Conservation (phyloP, 2,888 invertebrate genomes). For the Spicauda simplicius region DNA sequence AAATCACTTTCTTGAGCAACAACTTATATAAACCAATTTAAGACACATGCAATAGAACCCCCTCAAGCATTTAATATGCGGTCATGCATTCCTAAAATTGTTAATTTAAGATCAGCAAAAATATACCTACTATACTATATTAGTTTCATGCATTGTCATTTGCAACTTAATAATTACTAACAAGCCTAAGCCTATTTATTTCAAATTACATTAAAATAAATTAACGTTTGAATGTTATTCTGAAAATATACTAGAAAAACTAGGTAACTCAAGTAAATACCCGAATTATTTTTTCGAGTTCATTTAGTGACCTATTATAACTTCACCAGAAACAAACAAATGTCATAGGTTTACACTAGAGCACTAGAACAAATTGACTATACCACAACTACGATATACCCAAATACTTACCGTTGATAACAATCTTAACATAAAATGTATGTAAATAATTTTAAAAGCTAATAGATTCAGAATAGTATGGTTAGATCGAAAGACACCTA, state of each 20-base stretch:
- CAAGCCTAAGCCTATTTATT: not conserved
- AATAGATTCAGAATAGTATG: not conserved
- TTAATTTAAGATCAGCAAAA: not conserved
- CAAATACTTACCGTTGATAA: too few species aligned
- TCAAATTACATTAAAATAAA: too few species aligned
- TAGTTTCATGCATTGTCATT: not conserved
- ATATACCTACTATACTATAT: not conserved
- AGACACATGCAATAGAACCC: constrained; percentile 42
- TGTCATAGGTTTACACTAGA: too few species aligned
- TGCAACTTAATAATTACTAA: not conserved
- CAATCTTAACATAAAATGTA: not conserved
- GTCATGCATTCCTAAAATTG: constrained; percentile 18
- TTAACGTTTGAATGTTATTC: too few species aligned
- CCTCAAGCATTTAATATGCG: constrained; percentile 37
- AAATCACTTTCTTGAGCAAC: constrained; percentile 41
- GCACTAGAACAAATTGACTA: too few species aligned
- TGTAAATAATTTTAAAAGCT: not conserved
- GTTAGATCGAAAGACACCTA: too few species aligned
- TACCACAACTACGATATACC: too few species aligned
- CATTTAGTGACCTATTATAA: too few species aligned
- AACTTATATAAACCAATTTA: constrained; percentile 8
- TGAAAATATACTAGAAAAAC: too few species aligned
- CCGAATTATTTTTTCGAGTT: not conserved
- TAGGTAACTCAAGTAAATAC: not conserved
- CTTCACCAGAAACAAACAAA: too few species aligned